Base-by-base conservation (phyloP, 1,140 invertebrate species). In the Procambarus clarkii region DNA sequence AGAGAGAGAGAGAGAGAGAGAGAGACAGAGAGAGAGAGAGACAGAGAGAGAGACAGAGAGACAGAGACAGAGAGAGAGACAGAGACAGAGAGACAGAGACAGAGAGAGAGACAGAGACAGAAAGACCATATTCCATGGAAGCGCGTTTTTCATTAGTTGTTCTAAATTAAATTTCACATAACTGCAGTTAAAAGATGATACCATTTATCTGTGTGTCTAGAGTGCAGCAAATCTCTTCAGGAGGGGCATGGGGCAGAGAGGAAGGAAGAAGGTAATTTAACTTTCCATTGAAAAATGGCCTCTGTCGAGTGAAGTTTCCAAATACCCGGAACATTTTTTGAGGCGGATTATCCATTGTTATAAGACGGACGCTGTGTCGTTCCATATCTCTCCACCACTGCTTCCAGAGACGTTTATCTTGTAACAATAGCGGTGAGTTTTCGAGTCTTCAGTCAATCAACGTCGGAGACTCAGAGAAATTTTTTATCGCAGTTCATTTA, bases 71-170 rank as follows among this genome's bases (percentile, higher is more conserved):
- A 82, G 21, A 82, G 54, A 82, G 50, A 82, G 80, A 60, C 0
- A 82, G 50, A 82, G 80, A 82, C n/a, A 60, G 80, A 81, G 79
- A 81, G 79, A 81, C 50, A 81, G 79, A 81, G 45, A 81, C 50
- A 81, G 45, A 44, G 21, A 82, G 58, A 46, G 9, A 8, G 45
- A 3, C 58, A 83, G 69, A 69, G 34, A 44, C 46, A 69, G 81
- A 69, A 13, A 58, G 54, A 13, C 4, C 54, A 58, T 13, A 58
- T 58, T 58, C 13, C 13, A 58, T 58, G n/a, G n/a, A n/a, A n/a
- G n/a, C n/a, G n/a, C n/a, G n/a, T n/a, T n/a, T n/a, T n/a, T n/a
- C n/a, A n/a, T n/a, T n/a, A n/a, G 50, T 54, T 54, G 50, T 54
- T 11, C 50, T 11, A 54, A 54, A 54, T 54, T 54, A 54, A 54